A percentile compares a stretch with the other conserved stretches of the same genome.
phyloP scores from a whole-genome alignment of 2,113 vertebrate genomes.

The Psittacus erithacus region DNA sequence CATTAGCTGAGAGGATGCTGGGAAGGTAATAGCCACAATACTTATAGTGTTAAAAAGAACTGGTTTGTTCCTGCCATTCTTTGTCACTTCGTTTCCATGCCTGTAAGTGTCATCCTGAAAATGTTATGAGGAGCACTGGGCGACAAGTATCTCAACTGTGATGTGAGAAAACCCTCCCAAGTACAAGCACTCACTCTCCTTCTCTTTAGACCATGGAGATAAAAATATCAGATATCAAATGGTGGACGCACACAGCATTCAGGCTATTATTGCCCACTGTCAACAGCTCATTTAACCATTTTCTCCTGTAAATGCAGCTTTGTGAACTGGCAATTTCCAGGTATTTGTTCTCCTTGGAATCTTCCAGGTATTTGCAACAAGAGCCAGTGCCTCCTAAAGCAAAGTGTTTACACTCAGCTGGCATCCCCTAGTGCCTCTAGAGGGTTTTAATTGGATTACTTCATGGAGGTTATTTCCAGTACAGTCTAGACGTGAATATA shows the following conservation, averaged over 20 bases:
- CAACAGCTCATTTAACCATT: background rate
- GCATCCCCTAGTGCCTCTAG: background rate
- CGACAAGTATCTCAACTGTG: background rate
- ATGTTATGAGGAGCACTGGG: background rate
- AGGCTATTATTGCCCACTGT: background rate
- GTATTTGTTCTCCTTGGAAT: background rate
- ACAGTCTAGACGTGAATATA: background rate
- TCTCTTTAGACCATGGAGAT: rapidly evolving
- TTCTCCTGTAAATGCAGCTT: background rate
- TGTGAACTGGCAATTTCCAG: background rate
- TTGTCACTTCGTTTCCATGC: background rate
- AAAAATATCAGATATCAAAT: background rate
- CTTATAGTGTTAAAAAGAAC: background rate
- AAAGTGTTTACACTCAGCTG: background rate
- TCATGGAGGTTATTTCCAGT: background rate
- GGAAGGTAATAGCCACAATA: background rate
- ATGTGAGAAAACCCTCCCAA: background rate
- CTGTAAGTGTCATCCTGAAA: background rate
- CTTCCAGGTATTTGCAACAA: background rate
- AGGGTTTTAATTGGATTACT: background rate
- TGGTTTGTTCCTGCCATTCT: background rate
- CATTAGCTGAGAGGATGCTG: conserved; percentile 37
- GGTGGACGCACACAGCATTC: background rate
- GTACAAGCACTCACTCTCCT: background rate
- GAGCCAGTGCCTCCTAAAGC: background rate